phyloP scores from a whole-genome alignment of 2,888 invertebrate genomes.

The Melinopterus prodromus region DNA sequence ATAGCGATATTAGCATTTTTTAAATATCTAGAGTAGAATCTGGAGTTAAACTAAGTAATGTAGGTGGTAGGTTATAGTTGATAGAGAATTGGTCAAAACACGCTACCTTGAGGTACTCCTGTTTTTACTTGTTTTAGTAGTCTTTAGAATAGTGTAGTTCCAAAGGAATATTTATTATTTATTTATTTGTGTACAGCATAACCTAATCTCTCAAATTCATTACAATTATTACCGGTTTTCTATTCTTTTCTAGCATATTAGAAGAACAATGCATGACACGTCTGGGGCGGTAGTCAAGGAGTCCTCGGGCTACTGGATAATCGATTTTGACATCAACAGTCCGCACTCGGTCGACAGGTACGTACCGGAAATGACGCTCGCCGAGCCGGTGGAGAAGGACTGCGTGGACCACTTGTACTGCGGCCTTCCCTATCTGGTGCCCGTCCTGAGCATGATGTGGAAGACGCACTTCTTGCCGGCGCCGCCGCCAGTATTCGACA shows the following conservation, averaged over 20 bases:
- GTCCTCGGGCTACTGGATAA: slow-evolving; percentile 74
- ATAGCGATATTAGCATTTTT: neutral
- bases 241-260: slow-evolving; percentile 64
- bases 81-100: too few relatives aligned
- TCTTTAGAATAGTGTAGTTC: too few relatives aligned
- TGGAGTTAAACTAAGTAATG: too few relatives aligned
- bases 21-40: neutral
- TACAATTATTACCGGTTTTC: neutral
- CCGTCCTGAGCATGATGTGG: slow-evolving; percentile 73
- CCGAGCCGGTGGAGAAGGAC: slow-evolving; percentile 61
- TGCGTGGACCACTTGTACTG: slow-evolving; percentile 76
- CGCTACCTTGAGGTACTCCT: too few relatives aligned
- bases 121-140: too few relatives aligned
- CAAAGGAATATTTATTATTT: too few relatives aligned
- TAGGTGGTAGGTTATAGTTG: too few relatives aligned
- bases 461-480: slow-evolving; percentile 70
- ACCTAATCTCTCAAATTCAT: too few relatives aligned
- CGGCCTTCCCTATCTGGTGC: slow-evolving; percentile 82
- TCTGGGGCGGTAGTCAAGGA: slow-evolving; percentile 61
- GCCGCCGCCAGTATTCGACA: slow-evolving; percentile 62
- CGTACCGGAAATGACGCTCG: slow-evolving; percentile 64
- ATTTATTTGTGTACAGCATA: too few relatives aligned
- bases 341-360: slow-evolving; percentile 66
- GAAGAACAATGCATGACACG: slow-evolving; percentile 67
- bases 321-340: slow-evolving; percentile 79